phyloP scores from a whole-genome alignment of 2,888 invertebrate genomes.

The Cryptocephalus moraei region DNA sequence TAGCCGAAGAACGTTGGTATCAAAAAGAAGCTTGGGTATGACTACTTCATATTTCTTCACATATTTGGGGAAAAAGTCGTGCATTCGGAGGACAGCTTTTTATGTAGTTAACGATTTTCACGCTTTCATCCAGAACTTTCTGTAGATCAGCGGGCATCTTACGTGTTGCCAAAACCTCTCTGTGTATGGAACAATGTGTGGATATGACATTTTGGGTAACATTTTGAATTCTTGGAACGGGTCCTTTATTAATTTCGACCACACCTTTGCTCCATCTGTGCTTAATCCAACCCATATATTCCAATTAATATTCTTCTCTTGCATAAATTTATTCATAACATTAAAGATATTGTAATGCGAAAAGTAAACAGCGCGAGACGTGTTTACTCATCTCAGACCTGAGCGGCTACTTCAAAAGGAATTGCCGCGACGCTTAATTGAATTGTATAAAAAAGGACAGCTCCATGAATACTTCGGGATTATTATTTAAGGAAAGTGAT shows the following conservation, averaged over 20 bases:
- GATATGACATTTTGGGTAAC: not conserved
- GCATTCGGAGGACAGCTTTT: not conserved
- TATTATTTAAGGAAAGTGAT: too few relatives aligned
- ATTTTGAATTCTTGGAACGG: not conserved
- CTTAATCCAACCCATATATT: constrained; percentile 2
- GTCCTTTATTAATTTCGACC: not conserved
- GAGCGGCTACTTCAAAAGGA: too few relatives aligned
- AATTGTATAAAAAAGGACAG: too few relatives aligned
- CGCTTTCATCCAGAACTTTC: not conserved
- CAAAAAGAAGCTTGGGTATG: not conserved
- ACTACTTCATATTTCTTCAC: not conserved
- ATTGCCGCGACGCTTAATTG: too few relatives aligned
- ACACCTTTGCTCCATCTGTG: too few relatives aligned
- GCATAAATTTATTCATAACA: not conserved
- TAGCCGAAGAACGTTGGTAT: not conserved
- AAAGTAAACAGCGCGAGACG: too few relatives aligned
- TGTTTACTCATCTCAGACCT: too few relatives aligned
- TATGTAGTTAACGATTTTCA: not conserved
- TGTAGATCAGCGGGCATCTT: not conserved
- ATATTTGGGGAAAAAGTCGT: not conserved
- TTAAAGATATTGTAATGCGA: not conserved
- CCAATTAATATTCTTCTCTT: constrained; percentile 1
- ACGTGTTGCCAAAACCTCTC: not conserved
- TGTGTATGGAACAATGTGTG: not conserved
- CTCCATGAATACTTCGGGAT: too few relatives aligned